Base-by-base conservation (phyloP, 2,797 vertebrate genomes). In the Sus cebifrons region DNA sequence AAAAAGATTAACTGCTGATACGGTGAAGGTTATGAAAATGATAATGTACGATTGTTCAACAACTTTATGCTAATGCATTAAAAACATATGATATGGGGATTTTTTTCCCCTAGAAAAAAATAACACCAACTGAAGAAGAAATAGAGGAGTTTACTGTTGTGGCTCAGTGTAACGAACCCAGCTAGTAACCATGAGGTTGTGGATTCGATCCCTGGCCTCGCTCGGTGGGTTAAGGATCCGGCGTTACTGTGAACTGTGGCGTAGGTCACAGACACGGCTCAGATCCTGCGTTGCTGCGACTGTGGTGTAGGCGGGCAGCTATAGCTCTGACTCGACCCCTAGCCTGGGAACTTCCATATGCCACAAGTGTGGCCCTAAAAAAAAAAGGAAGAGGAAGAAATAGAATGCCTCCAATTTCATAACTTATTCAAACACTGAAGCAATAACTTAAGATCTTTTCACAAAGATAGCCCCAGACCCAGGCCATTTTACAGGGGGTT, bases 31-130 rank as follows among this genome's bases (percentile, higher is more conserved):
- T 88, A 70, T 67, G 32, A 78, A 93, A 89, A 84, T 91, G 67
- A 91, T 81, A 83, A 75, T 62, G 54, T n/a, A 78, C 40, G 27
- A 3, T 40, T 36, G n/a, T 58, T 36, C 32, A 93, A 62, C 16
- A 75, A 75, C 62, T 89, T 82, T 71, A 95, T 62, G 71, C 65
- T 67, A 40, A 68, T 74, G 27, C 32, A 91, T 93, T 85, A 89
- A 75, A 74, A 95, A 96, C 86, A 82, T 74, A 44, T 68, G 32
- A 93, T 93, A 85, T 32, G 32, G 25, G 44, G 2, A 52, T n/a
- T 78, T 49, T 49, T 65, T 1, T 49, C 36, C 54, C 18, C 58
- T 52, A 7, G 13, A 17, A 77, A 83, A 89, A 74, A 49, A 36
- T 7, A 87, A 75, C 81, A 86, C 16, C 7, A 75, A 58, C 25